Evolutionary conservation across 2,797 vertebrate species (phyloP).

Genomic region (Prunella strophiata): DNA sequence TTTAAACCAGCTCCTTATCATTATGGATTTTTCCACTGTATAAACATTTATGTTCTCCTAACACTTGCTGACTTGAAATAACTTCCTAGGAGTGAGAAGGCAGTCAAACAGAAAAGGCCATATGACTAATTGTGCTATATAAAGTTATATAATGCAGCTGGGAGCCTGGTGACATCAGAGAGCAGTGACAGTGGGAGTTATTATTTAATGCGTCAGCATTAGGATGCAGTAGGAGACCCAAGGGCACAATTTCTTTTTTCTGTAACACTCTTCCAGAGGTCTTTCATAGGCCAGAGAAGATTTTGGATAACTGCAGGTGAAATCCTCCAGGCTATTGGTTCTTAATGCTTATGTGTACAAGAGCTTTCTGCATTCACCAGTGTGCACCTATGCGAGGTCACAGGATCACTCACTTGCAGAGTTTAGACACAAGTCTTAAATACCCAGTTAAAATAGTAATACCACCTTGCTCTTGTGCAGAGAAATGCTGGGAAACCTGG

Average conservation of each 20-base stretch:
- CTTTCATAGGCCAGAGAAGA: neutral
- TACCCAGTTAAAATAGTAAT: neutral
- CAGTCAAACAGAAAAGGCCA: slow-evolving; percentile 46
- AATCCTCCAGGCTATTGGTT: neutral
- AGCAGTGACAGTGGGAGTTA: slow-evolving; percentile 11
- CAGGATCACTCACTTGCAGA: neutral
- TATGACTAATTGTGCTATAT: slow-evolving; percentile 67
- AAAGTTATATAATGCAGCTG: slow-evolving; percentile 63
- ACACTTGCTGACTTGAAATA: slow-evolving; percentile 38
- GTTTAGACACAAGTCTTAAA: neutral
- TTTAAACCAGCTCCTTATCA: slow-evolving; percentile 22
- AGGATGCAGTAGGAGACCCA: slow-evolving; percentile 19
- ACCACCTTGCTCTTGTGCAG: neutral
- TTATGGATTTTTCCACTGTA: slow-evolving; percentile 34
- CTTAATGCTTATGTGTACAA: neutral
- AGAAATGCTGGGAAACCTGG: neutral
- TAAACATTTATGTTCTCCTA: slow-evolving; percentile 42
- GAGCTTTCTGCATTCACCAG: neutral
- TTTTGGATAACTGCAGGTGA: neutral
- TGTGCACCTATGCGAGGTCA: neutral
- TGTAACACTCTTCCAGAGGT: neutral
- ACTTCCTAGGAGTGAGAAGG: slow-evolving; percentile 36
- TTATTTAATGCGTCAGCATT: slow-evolving; percentile 36
- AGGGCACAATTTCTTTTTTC: neutral
- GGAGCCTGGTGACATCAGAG: slow-evolving; percentile 60